Evolutionary conservation across 2,888 invertebrate species (phyloP).

Genomic region (Crepidodera aurea): DNA sequence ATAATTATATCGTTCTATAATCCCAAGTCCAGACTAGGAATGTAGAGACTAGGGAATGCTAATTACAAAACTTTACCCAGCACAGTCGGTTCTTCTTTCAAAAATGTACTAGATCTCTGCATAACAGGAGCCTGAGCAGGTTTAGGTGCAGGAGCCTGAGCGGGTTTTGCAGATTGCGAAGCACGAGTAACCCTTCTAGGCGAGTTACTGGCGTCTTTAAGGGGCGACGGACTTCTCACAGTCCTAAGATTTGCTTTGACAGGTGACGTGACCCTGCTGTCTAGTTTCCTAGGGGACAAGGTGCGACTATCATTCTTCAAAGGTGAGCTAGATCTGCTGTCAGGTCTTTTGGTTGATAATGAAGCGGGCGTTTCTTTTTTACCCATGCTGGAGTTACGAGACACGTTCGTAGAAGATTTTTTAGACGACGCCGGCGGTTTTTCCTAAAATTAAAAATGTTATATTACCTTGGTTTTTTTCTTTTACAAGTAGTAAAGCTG

Average conservation of each 20-base stretch:
- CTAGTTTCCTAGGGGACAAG: slow-evolving; percentile 50
- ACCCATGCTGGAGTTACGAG: slow-evolving; percentile 44
- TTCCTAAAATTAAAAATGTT: background rate
- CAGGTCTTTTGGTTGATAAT: slow-evolving; percentile 34
- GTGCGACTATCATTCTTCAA: slow-evolving; percentile 48
- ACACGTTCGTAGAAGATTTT: slow-evolving; percentile 37
- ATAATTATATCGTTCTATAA: background rate
- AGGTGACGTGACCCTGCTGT: slow-evolving; percentile 51
- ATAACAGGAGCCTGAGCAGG: slow-evolving; percentile 47
- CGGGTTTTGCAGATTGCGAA: slow-evolving; percentile 31
- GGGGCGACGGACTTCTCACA: slow-evolving; percentile 45
- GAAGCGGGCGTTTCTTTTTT: slow-evolving; percentile 39
- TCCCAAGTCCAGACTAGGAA: slow-evolving; percentile 33
- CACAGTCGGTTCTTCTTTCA: slow-evolving; percentile 78
- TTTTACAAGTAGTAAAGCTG: no score
- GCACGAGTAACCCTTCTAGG: slow-evolving; percentile 35
- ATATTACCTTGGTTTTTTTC: no score
- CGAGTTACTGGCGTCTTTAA: slow-evolving; percentile 36
- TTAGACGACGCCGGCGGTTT: slow-evolving; percentile 30
- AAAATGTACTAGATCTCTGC: slow-evolving; percentile 76
- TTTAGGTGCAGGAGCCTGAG: background rate
- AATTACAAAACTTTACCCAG: slow-evolving; percentile 59
- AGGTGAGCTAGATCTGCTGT: slow-evolving; percentile 48
- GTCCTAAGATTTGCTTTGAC: slow-evolving; percentile 46
- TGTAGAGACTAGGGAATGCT: slow-evolving; percentile 28